Conservation (phyloP, 2,888 invertebrate genomes). For the Magallana nippona region DNA sequence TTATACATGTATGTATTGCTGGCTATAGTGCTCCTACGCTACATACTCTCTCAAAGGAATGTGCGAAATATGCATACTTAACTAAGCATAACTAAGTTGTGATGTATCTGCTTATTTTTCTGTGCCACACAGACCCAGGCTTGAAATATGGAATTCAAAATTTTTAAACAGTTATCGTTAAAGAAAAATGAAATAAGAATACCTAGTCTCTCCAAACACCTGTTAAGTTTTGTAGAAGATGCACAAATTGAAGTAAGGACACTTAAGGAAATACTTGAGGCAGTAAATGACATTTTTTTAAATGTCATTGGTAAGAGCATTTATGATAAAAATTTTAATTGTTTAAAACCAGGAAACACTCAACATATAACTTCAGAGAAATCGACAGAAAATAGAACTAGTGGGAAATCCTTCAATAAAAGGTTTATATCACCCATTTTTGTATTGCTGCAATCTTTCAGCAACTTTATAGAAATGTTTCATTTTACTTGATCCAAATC, state of each 20-base stretch:
- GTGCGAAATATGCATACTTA: conserved; percentile 25
- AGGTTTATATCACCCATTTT: no score
- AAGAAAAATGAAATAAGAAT: no score
- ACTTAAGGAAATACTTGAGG: conserved; percentile 26
- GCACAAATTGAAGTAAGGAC: neutral
- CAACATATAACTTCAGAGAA: no score
- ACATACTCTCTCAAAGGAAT: conserved; percentile 7
- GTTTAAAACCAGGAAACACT: conserved; percentile 10
- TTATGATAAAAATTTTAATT: neutral
- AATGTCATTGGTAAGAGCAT: conserved; percentile 23
- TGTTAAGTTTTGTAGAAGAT: neutral
- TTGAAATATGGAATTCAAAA: no score
- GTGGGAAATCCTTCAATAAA: no score
- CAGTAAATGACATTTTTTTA: conserved; percentile 15
- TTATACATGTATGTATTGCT: neutral
- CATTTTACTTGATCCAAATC: no score
- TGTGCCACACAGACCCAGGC: neutral
- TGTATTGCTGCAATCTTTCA: neutral
- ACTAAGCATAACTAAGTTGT: neutral
- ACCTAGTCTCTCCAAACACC: no score
- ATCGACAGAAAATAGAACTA: no score
- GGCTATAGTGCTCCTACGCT: neutral
- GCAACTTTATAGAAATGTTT: no score
- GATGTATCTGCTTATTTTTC: neutral
- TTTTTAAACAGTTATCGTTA: no score